Conservation (phyloP, 1,140 invertebrate species). For the Arctopsyche grandis region DNA sequence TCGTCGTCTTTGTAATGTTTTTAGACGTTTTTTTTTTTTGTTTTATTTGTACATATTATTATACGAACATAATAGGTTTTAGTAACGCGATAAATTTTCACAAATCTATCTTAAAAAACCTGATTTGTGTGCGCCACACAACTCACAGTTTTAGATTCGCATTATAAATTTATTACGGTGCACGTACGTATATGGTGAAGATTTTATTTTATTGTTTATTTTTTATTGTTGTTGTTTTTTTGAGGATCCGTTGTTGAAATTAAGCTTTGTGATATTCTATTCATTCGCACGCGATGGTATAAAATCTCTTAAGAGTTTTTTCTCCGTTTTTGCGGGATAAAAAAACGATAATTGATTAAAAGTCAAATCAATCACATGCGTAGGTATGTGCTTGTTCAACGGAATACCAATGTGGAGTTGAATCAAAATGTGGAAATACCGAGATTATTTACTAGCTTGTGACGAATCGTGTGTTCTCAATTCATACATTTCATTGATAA, state of each 20-base stretch:
- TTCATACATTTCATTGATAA: too few relatives aligned
- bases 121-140: not conserved
- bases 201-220: not conserved
- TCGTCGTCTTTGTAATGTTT: too few relatives aligned
- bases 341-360: too few relatives aligned
- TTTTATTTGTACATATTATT: not conserved
- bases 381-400: too few relatives aligned
- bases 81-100: slow-evolving; percentile 26
- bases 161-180: slow-evolving; percentile 13
- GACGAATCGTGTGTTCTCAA: too few relatives aligned
- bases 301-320: too few relatives aligned
- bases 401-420: too few relatives aligned
- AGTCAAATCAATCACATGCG: too few relatives aligned
- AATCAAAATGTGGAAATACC: too few relatives aligned
- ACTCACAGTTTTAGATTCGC: slow-evolving; percentile 19
- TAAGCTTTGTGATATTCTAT: not conserved
- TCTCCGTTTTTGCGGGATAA: too few relatives aligned
- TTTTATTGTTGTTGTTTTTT: not conserved
- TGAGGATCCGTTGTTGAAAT: not conserved
- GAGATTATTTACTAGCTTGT: too few relatives aligned
- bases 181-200: not conserved
- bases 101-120: slow-evolving; percentile 8
- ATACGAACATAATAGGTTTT: slow-evolving; percentile 3
- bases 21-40: too few relatives aligned
- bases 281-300: not conserved